A percentile compares a stretch with the other conserved stretches of the same genome.
Conservation (phyloP, 2,888 invertebrate species). For the Callinectes sapidus region DNA sequence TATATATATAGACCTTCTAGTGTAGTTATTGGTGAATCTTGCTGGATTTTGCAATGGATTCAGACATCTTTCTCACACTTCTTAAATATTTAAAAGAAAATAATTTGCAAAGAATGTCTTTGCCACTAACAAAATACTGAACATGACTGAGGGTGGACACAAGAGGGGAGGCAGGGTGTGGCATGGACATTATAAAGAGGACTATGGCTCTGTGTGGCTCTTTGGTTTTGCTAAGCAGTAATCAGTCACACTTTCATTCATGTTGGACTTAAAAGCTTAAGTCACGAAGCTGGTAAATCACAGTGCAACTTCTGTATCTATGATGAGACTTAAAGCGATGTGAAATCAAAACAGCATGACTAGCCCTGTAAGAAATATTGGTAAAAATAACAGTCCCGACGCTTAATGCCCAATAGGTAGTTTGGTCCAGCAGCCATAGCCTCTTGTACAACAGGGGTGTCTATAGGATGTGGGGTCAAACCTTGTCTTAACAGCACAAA, state of each 20-base stretch:
- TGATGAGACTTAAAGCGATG: slow-evolving; percentile 15
- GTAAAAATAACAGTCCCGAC: slow-evolving; percentile 9
- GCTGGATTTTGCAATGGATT: slow-evolving; percentile 55
- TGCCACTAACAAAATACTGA: slow-evolving; percentile 61
- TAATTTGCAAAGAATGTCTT: slow-evolving; percentile 56
- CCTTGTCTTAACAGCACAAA: slow-evolving; percentile 33
- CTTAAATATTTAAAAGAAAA: slow-evolving; percentile 45
- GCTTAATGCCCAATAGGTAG: slow-evolving; percentile 26
- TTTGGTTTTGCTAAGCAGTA: slow-evolving; percentile 54
- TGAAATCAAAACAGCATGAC: slow-evolving; percentile 18
- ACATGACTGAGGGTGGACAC: slow-evolving; percentile 39
- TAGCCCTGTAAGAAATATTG: slow-evolving; percentile 30
- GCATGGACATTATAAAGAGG: slow-evolving; percentile 52
- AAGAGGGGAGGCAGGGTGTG: slow-evolving; percentile 51
- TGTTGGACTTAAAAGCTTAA: slow-evolving; percentile 12
- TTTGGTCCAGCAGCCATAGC: slow-evolving; percentile 36
- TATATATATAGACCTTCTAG: slow-evolving; percentile 42
- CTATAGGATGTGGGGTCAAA: slow-evolving; percentile 28
- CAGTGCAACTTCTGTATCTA: slow-evolving; percentile 28
- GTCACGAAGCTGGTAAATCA: slow-evolving; percentile 29
- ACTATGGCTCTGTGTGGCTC: slow-evolving; percentile 56
- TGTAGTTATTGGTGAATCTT: slow-evolving; percentile 53
- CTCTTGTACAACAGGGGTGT: slow-evolving; percentile 20
- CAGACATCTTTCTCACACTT: slow-evolving; percentile 66
- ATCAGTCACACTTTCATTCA: slow-evolving; percentile 40